These are phyloP conservation scores for Oxytorus armatus DNA, from an alignment of 2,888 invertebrate species.

Conservation along the genomic window DNA sequence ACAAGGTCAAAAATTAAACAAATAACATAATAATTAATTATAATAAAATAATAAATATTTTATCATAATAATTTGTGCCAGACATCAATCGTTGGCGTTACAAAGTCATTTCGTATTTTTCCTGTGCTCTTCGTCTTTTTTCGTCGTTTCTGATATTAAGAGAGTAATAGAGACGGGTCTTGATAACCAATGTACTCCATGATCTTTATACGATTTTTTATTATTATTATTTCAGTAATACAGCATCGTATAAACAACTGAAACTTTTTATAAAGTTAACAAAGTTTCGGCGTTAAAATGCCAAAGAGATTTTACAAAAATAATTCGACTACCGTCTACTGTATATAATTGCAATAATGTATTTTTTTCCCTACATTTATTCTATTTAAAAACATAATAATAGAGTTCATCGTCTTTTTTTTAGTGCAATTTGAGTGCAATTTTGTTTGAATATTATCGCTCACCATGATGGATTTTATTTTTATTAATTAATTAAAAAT, in stretches of 20 bases:
- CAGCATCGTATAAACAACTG: background rate
- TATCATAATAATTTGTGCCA: background rate
- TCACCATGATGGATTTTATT: too few relatives aligned
- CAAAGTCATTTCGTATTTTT: background rate
- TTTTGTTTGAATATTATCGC: too few relatives aligned
- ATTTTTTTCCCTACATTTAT: background rate
- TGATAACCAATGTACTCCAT: too few relatives aligned
- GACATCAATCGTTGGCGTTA: background rate
- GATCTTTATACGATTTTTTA: background rate
- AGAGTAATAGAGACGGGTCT: too few relatives aligned
- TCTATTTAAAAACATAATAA: background rate
- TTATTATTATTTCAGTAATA: slow-evolving; percentile 22
- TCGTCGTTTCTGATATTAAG: too few relatives aligned
- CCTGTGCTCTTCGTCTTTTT: background rate
- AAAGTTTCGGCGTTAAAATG: slow-evolving; percentile 15
- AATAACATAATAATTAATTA: background rate
- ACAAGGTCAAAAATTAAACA: slow-evolving; percentile 38
- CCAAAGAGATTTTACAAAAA: slow-evolving; percentile 15
- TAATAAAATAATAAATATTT: slow-evolving; percentile 21
- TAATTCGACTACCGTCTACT: slow-evolving; percentile 1
- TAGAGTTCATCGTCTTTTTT: background rate
- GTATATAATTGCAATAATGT: slow-evolving; percentile 6
- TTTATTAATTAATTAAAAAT: too few relatives aligned
- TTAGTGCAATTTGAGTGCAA: too few relatives aligned
- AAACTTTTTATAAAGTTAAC: slow-evolving; percentile 5